phyloP scores from a whole-genome alignment of 2,888 invertebrate genomes.

The Craniophora ligustri region DNA sequence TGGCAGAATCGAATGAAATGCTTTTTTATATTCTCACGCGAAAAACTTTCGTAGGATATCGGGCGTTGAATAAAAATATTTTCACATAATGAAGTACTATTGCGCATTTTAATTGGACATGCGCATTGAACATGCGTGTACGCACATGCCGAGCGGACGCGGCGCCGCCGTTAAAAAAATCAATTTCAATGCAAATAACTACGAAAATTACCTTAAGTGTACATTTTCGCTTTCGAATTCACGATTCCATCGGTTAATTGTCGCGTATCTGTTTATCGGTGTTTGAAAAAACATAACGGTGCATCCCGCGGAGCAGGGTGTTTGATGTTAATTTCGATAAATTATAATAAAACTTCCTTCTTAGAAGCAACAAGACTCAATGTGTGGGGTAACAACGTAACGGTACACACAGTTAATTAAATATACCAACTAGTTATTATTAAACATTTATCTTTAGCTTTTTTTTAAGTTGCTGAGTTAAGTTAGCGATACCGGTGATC shows the following conservation, averaged over 20 bases:
- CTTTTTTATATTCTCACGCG: constrained; percentile 50
- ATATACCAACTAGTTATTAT: too few relatives aligned
- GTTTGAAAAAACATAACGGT: constrained; percentile 78
- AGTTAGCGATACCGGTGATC: too few relatives aligned
- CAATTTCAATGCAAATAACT: constrained; percentile 82
- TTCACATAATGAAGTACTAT: constrained; percentile 61
- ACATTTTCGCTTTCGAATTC: constrained; percentile 75
- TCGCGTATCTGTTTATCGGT: constrained; percentile 68
- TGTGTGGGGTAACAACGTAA: constrained; percentile 5
- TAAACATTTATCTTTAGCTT: too few relatives aligned
- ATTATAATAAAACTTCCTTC: constrained; percentile 54
- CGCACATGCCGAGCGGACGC: constrained; percentile 68
- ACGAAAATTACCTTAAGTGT: constrained; percentile 74
- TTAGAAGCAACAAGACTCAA: constrained; percentile 35
- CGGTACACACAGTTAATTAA: neutral
- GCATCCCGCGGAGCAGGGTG: constrained; percentile 68
- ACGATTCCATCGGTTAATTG: constrained; percentile 78
- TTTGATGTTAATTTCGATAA: constrained; percentile 69
- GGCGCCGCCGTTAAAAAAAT: constrained; percentile 69
- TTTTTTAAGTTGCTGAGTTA: too few relatives aligned
- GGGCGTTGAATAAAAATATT: constrained; percentile 54
- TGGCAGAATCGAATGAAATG: constrained; percentile 38
- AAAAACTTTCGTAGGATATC: constrained; percentile 48
- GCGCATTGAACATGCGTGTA: constrained; percentile 80
- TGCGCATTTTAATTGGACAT: constrained; percentile 76